Evolutionary conservation across 2,888 invertebrate genomes (phyloP), one percentile per base, ranked within the genome.

Genomic region (Thymelicus sylvestris): DNA sequence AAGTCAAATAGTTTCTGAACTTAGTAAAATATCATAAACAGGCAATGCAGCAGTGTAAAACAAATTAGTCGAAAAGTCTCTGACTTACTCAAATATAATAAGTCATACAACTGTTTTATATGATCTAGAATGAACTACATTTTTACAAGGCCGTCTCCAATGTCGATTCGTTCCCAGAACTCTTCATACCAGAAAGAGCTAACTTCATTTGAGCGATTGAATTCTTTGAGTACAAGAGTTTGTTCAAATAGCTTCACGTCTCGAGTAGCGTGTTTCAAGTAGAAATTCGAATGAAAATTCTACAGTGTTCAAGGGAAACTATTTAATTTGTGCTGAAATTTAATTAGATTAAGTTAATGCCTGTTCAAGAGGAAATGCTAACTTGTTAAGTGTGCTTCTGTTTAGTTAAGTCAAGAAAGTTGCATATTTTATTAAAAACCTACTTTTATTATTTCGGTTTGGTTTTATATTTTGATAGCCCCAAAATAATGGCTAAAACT

Each of bases 191-290:
- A 44, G 68, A 59, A 12, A 38, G 50, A 52, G 39, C n/a, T 41
- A 44, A 68, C 63, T 63, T 63, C 62, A 63, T 57, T 63, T 55
- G 50, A 6, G 31, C 15, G 44, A 68, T 62, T 68, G 67, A 62
- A 55, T 62, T 55, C 62, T 68, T 62, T 31, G 52, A 61, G 62
- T 31, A 63, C 13, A 15, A 63, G 63, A 44, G 48, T 47, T 48
- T 59, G 59, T 59, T 48, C 48, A 24, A 48, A 63, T 62, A 62
- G n/a, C 12, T 55, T 24, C 5, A 6, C 7, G 52, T 10, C 55
- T 55, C 55, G 24, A 12, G 24, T 31, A 31, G 31, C 10, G 12
- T 24, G 24, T 24, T 10, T 55, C 15, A 19, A 52, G 52, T 19
- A 19, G 57, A 57, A 57, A 57, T 31, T 31, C 31, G 7, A 52